Base-by-base conservation (phyloP, 2,888 invertebrate genomes). In the Agrochola circellaris region DNA sequence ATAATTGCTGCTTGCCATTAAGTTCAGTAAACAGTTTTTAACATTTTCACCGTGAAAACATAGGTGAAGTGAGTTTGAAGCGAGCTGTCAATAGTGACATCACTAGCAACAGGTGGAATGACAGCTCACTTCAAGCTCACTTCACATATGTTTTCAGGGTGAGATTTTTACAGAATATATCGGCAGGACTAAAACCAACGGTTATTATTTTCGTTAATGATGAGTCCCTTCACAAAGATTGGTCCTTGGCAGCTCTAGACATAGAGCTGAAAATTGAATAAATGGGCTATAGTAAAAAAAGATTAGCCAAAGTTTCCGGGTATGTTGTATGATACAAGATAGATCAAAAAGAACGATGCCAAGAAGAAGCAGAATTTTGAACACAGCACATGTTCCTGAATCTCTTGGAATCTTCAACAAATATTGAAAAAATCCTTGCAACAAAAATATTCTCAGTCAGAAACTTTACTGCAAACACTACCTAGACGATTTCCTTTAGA, bases 401-500 rank as follows among this genome's bases (percentile, higher is more conserved):
- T 30, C 45, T 20, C 8, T 48, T 48, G 7, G 48, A 13, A 48
- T 48, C 48, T 15, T 66, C 48, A 48, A 5, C 13, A 7, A 9
- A 9, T 4, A 5, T 45, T 38, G 11, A 8, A 34, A n/a, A 20
- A 9, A 64, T 15, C 9, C 17, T 30, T n/a, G 15, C 6, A 65
- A 60, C n/a, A 67, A 72, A 77, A 73, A 58, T 58, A 26, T 42
- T 23, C 6, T 0, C 9, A 65, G 13, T 34, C 17, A 38, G 6
- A 56, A 66, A 67, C 48, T 51, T 38, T n/a, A 42, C 30, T 8
- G 17, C 60, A 64, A 79, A 51, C 42, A 58, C 56, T 23, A 51
- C 66, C 20, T 26, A 58, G 15, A 78, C 45, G 51, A 58, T 82
- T 72, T 72, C 23, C 71, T 58, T 65, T 34, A 1, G 15, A 70